Conservation (phyloP, 2,888 invertebrate genomes). For the Himalopsyche tibetana region DNA sequence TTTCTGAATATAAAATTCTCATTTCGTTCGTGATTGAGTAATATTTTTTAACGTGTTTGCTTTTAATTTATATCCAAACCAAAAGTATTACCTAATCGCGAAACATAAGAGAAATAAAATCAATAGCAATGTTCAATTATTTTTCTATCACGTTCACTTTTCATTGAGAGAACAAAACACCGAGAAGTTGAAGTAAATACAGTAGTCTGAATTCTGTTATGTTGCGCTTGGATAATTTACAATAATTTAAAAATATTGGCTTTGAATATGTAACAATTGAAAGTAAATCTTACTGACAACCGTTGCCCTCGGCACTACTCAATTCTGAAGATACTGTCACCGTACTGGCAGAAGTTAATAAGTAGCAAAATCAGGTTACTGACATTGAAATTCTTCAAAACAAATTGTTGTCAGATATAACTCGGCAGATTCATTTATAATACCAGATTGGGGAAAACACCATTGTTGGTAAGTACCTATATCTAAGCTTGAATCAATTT, state of each 20-base stretch:
- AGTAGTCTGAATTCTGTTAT: neutral
- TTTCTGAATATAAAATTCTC: too few species aligned
- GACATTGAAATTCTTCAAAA: too few species aligned
- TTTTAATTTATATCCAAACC: too few species aligned
- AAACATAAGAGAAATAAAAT: neutral
- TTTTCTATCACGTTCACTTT: conserved; percentile 14
- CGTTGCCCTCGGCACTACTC: neutral
- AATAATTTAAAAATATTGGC: neutral
- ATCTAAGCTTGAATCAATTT: too few species aligned
- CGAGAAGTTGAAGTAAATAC: neutral
- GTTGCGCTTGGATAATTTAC: neutral
- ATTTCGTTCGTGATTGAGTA: too few species aligned
- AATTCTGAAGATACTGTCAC: neutral
- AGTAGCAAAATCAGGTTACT: neutral
- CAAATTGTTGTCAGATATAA: too few species aligned
- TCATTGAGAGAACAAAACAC: neutral
- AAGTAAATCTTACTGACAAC: conserved; percentile 19
- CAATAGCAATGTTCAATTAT: neutral
- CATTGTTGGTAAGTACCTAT: too few species aligned
- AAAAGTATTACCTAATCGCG: too few species aligned
- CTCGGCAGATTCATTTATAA: too few species aligned
- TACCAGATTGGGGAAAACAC: too few species aligned
- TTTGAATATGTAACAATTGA: neutral
- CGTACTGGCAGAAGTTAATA: neutral
- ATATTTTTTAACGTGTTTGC: too few species aligned